phyloP scores from a whole-genome alignment of 2,888 invertebrate genomes.

The Mycalesis mineus region DNA sequence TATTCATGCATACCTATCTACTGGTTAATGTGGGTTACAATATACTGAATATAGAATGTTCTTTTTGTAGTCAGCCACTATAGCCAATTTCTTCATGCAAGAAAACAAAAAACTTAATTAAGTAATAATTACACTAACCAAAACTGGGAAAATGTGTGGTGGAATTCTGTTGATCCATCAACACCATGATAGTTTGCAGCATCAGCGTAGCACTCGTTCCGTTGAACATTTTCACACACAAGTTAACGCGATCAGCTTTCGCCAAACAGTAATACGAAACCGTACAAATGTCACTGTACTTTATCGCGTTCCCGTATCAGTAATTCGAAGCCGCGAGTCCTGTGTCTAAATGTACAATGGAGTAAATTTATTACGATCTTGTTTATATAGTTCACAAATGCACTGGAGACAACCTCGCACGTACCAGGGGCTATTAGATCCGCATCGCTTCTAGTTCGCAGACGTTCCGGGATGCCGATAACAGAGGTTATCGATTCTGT shows the following conservation, averaged over 20 bases:
- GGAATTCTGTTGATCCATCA: conserved; percentile 71
- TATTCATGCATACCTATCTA: too few species aligned
- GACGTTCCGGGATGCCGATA: conserved; percentile 75
- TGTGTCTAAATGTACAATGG: conserved; percentile 51
- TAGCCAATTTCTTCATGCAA: too few species aligned
- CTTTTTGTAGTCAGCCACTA: too few species aligned
- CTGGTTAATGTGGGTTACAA: too few species aligned
- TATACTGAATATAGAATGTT: too few species aligned
- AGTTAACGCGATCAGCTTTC: conserved; percentile 27
- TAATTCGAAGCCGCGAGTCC: conserved; percentile 32
- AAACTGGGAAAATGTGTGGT: conserved; percentile 57
- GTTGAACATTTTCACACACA: conserved; percentile 54
- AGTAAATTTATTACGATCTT: conserved; percentile 39
- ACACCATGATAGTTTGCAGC: conserved; percentile 72
- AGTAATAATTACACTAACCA: conserved; percentile 57
- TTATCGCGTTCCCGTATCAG: conserved; percentile 38
- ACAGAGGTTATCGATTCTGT: conserved; percentile 64
- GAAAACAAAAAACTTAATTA: conserved; percentile 13
- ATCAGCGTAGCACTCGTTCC: conserved; percentile 70
- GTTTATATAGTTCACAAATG: conserved; percentile 63
- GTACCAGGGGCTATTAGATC: conserved; percentile 53
- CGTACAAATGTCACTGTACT: conserved; percentile 31
- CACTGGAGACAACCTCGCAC: conserved; percentile 43
- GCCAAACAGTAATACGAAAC: conserved; percentile 27
- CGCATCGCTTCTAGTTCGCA: conserved; percentile 55